Conservation (phyloP, 2,113 vertebrate species). For the Tupaia tana region DNA sequence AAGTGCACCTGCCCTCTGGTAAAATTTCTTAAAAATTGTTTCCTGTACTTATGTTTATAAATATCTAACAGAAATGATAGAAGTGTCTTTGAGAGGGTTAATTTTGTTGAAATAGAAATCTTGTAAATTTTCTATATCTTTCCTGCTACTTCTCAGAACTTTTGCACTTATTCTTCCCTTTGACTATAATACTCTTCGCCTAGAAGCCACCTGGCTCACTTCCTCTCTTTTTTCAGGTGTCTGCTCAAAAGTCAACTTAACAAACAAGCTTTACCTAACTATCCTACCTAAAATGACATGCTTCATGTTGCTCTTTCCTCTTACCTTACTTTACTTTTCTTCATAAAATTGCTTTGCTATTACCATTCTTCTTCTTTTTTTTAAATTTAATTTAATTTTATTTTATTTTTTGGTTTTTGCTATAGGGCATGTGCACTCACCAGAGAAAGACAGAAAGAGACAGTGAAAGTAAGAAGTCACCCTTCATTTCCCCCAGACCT, state of each 20-base stretch:
- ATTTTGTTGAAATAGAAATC: not conserved
- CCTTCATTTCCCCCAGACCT: too few relatives aligned
- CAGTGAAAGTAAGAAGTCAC: too few relatives aligned
- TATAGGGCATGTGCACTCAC: too few relatives aligned
- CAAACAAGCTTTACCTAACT: not conserved
- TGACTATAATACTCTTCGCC: not conserved
- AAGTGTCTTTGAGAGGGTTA: constrained; percentile 5
- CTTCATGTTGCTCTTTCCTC: not conserved
- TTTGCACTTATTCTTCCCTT: not conserved
- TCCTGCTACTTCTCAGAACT: not conserved
- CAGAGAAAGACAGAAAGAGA: too few relatives aligned
- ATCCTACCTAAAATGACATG: not conserved
- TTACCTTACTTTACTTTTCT: constrained; percentile 30
- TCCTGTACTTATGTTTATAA: not conserved
- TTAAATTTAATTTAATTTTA: too few relatives aligned
- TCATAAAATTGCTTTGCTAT: not conserved
- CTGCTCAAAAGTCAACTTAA: not conserved
- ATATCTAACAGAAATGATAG: not conserved
- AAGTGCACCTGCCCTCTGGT: too few relatives aligned
- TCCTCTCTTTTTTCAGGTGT: not conserved
- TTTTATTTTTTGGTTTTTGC: too few relatives aligned
- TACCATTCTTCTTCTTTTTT: not conserved
- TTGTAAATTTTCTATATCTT: not conserved
- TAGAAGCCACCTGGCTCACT: not conserved
- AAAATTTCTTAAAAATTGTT: not conserved